A percentile compares a stretch with the other conserved stretches of the same genome.
phyloP scores from a whole-genome alignment of 2,113 vertebrate genomes.

The Abramis brama region DNA sequence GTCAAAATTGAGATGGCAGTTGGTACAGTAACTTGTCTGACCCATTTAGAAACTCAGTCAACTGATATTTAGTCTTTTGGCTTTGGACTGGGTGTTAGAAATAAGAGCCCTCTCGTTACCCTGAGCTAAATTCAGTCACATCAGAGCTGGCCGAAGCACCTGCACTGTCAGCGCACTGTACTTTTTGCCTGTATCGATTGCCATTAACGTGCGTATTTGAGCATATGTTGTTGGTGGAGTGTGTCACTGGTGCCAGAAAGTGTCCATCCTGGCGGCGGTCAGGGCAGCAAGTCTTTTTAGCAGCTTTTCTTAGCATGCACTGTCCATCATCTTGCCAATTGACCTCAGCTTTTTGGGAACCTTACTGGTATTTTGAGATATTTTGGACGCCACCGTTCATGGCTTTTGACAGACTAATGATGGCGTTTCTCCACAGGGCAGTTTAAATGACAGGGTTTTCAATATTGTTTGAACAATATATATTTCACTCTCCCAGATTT shows the following conservation, averaged over 20 bases:
- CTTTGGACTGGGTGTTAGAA: constrained; percentile 39
- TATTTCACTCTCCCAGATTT: background rate
- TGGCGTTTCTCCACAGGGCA: background rate
- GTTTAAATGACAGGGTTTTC: constrained; percentile 6
- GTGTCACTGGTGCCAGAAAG: background rate
- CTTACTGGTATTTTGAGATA: constrained; percentile 1
- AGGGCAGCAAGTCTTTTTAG: background rate
- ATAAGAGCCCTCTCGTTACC: constrained; percentile 18
- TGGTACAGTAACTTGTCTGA: background rate
- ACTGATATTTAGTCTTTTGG: constrained; percentile 14
- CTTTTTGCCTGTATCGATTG: background rate
- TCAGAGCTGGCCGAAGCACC: background rate
- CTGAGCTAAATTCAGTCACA: background rate
- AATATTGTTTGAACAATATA: background rate
- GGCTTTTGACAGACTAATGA: background rate
- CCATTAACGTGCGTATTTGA: background rate
- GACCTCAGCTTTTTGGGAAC: background rate
- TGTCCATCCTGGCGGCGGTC: background rate
- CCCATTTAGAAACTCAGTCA: background rate
- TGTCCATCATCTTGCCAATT: background rate
- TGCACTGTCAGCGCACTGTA: constrained; percentile 19
- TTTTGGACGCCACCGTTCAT: background rate
- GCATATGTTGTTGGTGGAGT: background rate
- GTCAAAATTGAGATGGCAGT: constrained; percentile 4
- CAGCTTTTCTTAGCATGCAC: constrained; percentile 18